phyloP scores from a whole-genome alignment of 2,888 invertebrate species.

The Stictocephala bisonia region DNA sequence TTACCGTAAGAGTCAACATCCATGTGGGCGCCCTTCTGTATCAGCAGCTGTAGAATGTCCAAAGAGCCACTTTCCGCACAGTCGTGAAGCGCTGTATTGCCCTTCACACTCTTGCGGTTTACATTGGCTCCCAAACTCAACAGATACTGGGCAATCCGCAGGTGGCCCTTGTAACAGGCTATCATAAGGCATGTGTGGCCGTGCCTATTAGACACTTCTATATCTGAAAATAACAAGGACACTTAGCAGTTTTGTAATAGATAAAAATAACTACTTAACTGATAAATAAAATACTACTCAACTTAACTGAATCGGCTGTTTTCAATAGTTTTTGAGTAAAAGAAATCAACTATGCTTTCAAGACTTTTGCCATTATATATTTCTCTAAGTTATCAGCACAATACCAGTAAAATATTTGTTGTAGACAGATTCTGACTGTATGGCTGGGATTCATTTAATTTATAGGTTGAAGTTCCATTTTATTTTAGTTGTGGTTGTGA shows the following conservation, averaged over 20 bases:
- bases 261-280: too few relatives aligned
- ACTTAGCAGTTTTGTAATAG: neutral
- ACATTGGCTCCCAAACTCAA: constrained; percentile 89
- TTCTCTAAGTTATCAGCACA: too few relatives aligned
- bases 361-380: too few relatives aligned
- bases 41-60: constrained; percentile 89
- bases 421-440: too few relatives aligned
- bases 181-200: constrained; percentile 99
- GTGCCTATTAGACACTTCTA: constrained; percentile 95
- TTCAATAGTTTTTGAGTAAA: too few relatives aligned
- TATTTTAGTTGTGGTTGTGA: too few relatives aligned
- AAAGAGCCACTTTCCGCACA: constrained; percentile 96
- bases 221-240: constrained; percentile 76
- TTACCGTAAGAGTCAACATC: constrained; percentile 92
- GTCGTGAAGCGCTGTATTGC: constrained; percentile 97
- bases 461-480: too few relatives aligned
- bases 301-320: too few relatives aligned
- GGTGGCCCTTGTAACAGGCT: constrained; percentile 95
- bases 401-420: too few relatives aligned
- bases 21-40: constrained; percentile 90
- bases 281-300: too few relatives aligned
- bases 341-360: too few relatives aligned
- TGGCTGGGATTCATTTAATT: too few relatives aligned
- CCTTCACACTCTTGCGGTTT: constrained; percentile 91
- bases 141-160: constrained; percentile 89